Evolutionary conservation across 2,888 invertebrate genomes (phyloP), one percentile per base, ranked within the genome.

Genomic region (Drosophila monieri): DNA sequence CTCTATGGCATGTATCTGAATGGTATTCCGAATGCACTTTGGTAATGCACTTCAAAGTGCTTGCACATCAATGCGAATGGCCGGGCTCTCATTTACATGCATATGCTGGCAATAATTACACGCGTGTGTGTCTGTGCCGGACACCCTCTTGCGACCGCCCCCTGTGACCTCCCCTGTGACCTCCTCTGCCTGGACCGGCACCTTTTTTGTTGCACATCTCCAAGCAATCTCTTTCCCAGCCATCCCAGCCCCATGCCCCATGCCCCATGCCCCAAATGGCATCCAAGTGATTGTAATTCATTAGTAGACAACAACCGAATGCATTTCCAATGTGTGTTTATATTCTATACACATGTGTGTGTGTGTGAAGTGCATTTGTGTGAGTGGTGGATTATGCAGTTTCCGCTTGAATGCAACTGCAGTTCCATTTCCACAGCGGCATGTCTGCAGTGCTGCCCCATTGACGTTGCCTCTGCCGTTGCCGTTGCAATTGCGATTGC

Each of bases 11-110:
- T 18, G 21, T 21, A 10, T 10, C 4, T 43, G 12, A 12, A 43
- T 58, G 51, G 47, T 49, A 70, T 58, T 75, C 74, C 67, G 65
- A 68, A 61, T 85, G 81, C 77, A 78, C 76, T 81, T 87, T 81
- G 74, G 76, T 85, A 88, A 84, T 84, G 88, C 88, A 88, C 88
- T 84, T 85, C 86, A 84, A 85, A 85, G 88, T 85, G 86, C 83
- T 80, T 85, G 88, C 83, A 83, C 80, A 88, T 85, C 88, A 73
- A 69, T 83, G 62, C 54, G 69, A 14, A 46, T 65, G 55, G 54
- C 21, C 66, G 46, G 56, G 73, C 54, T 56, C 66, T 46, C 69
- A 73, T 68, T 73, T 67, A 51, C 56, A 59, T 60, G 51, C 61
- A 53, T 47, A 44, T 68, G 66, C 49, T 54, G 49, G 74, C 76